Conservation (phyloP, 1,140 invertebrate genomes). For the Stratiolaelaps scimitus region DNA sequence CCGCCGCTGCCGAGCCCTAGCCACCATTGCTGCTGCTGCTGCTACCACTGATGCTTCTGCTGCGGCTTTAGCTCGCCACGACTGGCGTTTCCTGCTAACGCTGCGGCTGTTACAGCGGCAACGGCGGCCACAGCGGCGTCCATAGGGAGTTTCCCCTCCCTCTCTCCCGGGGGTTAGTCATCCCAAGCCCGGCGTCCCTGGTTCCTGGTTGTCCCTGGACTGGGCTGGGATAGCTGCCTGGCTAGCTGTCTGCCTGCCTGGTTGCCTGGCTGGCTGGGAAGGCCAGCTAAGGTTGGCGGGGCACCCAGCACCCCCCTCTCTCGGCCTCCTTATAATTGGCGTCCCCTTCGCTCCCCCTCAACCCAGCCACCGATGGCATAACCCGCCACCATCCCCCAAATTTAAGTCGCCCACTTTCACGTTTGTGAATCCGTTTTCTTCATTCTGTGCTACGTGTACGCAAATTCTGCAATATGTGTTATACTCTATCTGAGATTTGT, state of each 20-base stretch:
- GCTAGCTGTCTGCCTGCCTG: slow-evolving; percentile 6
- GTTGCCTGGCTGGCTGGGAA: slow-evolving; percentile 8
- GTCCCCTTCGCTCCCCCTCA: slow-evolving; percentile 28
- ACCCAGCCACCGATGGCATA: slow-evolving; percentile 6
- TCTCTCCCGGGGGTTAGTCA: no score
- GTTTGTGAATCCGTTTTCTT: no score
- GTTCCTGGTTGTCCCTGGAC: slow-evolving; percentile 5
- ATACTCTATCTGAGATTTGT: no score
- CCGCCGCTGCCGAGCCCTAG: not conserved
- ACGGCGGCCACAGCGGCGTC: no score
- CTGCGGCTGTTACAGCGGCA: no score
- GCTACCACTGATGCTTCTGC: not conserved
- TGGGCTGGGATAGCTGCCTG: slow-evolving; percentile 9
- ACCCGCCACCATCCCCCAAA: slow-evolving; percentile 3
- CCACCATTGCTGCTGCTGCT: slow-evolving; percentile 2
- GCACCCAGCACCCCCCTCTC: slow-evolving; percentile 17
- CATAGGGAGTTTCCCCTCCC: no score
- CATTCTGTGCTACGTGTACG: no score
- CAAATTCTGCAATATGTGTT: no score
- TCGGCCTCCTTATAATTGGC: slow-evolving; percentile 27
- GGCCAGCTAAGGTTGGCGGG: slow-evolving; percentile 5
- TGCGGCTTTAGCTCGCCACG: no score
- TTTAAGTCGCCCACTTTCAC: no score
- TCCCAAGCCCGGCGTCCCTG: no score
- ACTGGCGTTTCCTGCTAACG: no score